A percentile compares a stretch with the other conserved stretches of the same genome.
Evolutionary conservation across 2,797 vertebrate species (phyloP).

Genomic region (Limnodromus scolopaceus): DNA sequence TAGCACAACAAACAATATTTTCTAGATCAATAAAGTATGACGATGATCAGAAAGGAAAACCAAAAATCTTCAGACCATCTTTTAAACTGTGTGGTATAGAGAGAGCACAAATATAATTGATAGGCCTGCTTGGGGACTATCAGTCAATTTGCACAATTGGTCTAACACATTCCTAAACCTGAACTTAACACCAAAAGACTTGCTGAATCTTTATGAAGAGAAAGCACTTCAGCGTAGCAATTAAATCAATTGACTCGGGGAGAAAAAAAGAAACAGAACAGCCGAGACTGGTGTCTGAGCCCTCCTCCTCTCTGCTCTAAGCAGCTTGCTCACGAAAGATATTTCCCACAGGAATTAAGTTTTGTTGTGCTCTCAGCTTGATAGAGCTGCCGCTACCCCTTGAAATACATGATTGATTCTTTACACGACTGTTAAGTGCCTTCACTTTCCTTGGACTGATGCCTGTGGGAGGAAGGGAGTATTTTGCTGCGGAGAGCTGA

Average conservation of each 20-base stretch:
- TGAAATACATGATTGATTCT: slow-evolving; percentile 74
- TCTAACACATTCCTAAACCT: slow-evolving; percentile 38
- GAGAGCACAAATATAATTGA: neutral
- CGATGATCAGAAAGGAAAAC: neutral
- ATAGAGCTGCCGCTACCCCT: slow-evolving; percentile 45
- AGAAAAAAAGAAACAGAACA: neutral
- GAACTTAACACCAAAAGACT: slow-evolving; percentile 44
- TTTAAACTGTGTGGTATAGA: neutral
- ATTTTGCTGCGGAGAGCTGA: slow-evolving; percentile 49
- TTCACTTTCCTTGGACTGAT: slow-evolving; percentile 66
- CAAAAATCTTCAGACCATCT: neutral
- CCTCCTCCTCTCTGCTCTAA: slow-evolving; percentile 29
- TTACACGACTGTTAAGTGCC: slow-evolving; percentile 66
- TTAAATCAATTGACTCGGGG: slow-evolving; percentile 26
- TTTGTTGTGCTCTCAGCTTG: slow-evolving; percentile 66
- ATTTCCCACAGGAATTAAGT: slow-evolving; percentile 65
- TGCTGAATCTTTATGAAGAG: slow-evolving; percentile 25
- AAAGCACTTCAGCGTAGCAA: slow-evolving; percentile 41
- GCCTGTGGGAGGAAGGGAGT: slow-evolving; percentile 69
- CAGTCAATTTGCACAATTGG: slow-evolving; percentile 37
- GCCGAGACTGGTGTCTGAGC: neutral
- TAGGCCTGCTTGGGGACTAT: neutral
- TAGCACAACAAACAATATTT: neutral
- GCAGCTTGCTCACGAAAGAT: slow-evolving; percentile 53
- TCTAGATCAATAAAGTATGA: neutral